Percentiles rank a stretch among this genome's conserved stretches.
Conservation (phyloP, 1,140 invertebrate species). For the Drosophila nigromelanica region DNA sequence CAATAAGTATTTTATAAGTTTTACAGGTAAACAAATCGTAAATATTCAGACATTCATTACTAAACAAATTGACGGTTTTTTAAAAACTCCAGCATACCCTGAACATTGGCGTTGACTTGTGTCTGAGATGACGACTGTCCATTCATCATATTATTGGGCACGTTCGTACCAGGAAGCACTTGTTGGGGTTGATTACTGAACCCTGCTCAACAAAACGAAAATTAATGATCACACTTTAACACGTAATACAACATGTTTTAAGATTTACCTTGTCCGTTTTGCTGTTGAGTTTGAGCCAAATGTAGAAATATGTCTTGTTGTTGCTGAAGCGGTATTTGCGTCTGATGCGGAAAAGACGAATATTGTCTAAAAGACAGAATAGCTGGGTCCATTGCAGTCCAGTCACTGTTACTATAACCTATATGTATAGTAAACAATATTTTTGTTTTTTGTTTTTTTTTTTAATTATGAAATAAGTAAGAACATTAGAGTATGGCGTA, state of each 20-base stretch:
- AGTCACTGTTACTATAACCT: conserved; percentile 75
- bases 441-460: no score
- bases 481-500: no score
- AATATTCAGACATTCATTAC: conserved; percentile 58
- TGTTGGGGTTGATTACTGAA: conserved; percentile 70
- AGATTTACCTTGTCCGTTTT: conserved; percentile 57
- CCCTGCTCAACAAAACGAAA: conserved; percentile 27
- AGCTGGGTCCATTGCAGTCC: conserved; percentile 83
- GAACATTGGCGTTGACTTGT: conserved; percentile 83
- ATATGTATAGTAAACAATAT: neutral
- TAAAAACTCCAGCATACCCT: conserved; percentile 83
- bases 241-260: neutral
- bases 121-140: conserved; percentile 69
- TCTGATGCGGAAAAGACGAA: conserved; percentile 78
- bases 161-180: conserved; percentile 63
- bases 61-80: conserved; percentile 83
- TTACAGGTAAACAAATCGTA: conserved; percentile 72
- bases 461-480: no score
- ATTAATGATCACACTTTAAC: neutral
- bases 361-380: conserved; percentile 83
- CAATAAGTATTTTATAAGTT: conserved; percentile 73
- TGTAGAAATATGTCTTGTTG: conserved; percentile 80
- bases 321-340: conserved; percentile 64
- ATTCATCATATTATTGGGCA: conserved; percentile 74
- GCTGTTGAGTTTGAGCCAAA: conserved; percentile 73